Percentiles rank a stretch among this genome's conserved stretches.
These are phyloP conservation scores for Vanessa atalanta DNA, from an alignment of 1,140 invertebrate genomes.

Conservation along the genomic window DNA sequence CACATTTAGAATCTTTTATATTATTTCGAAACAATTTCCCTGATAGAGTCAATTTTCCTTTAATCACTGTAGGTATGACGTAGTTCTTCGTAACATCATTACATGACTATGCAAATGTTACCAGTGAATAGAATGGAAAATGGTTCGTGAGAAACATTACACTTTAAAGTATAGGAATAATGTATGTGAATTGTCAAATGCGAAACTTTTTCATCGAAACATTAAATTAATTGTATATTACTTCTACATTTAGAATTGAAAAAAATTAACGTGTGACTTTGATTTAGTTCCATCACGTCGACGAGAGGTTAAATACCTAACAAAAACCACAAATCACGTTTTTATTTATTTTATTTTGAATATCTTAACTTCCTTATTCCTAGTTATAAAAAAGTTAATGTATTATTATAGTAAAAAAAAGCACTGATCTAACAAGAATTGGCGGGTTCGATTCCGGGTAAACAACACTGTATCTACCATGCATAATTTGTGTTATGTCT, in stretches of 20 bases:
- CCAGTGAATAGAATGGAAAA: slow-evolving; percentile 21
- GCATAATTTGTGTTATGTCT: too few species aligned
- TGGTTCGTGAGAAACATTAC: slow-evolving; percentile 24
- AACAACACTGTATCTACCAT: too few species aligned
- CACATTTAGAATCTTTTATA: background rate
- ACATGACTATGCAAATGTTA: slow-evolving; percentile 21
- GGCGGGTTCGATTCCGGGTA: too few species aligned
- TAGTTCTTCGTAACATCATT: slow-evolving; percentile 6
- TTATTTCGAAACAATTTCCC: background rate
- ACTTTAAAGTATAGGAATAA: background rate
- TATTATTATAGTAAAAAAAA: too few species aligned
- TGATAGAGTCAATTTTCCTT: background rate
- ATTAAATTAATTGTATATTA: background rate
- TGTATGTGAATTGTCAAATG: background rate
- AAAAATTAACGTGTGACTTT: background rate
- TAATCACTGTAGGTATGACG: slow-evolving; percentile 3
- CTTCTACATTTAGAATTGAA: background rate
- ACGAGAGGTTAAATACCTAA: too few species aligned
- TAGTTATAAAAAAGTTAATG: too few species aligned
- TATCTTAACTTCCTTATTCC: too few species aligned
- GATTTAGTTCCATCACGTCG: background rate
- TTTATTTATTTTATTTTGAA: too few species aligned
- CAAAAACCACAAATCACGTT: too few species aligned
- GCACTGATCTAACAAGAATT: too few species aligned
- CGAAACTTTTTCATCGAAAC: background rate